A percentile compares a stretch with the other conserved stretches of the same genome.
These are phyloP conservation scores for Sebastolobus altivelis DNA, from an alignment of 2,797 vertebrate genomes.

Conservation along the genomic window DNA sequence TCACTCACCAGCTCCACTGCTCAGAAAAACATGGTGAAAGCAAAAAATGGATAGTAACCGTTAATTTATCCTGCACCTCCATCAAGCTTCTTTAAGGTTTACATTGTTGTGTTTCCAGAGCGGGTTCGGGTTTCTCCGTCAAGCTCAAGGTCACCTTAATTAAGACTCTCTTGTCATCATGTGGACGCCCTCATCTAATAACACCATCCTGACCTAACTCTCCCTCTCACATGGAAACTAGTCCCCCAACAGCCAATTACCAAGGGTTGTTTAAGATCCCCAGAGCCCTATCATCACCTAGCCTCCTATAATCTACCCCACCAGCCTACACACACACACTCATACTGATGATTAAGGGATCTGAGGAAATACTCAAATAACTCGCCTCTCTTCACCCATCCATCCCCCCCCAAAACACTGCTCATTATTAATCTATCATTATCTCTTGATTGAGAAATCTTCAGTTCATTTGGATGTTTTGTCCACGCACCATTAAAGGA, in stretches of 20 bases:
- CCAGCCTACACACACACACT: background rate
- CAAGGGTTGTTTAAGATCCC: conserved; percentile 24
- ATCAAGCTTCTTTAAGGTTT: background rate
- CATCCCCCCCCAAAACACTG: background rate
- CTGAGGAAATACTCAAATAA: conserved; percentile 11
- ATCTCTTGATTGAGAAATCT: conserved; percentile 46
- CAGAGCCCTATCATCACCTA: conserved; percentile 35
- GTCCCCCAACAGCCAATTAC: conserved; percentile 45
- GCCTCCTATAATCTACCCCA: conserved; percentile 4
- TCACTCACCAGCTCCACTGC: background rate
- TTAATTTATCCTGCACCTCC: too few species aligned
- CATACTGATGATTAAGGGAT: conserved; percentile 44
- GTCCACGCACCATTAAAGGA: conserved; percentile 45
- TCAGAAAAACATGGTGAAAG: background rate
- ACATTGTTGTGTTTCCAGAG: background rate
- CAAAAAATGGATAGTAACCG: background rate
- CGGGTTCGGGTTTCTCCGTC: background rate
- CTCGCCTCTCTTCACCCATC: conserved; percentile 14
- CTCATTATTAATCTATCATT: conserved; percentile 43
- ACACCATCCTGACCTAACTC: conserved; percentile 3
- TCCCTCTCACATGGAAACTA: conserved; percentile 1
- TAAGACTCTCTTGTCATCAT: background rate
- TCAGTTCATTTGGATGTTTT: conserved; percentile 15
- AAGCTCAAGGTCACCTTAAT: background rate
- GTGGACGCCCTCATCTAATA: background rate